phyloP scores from a whole-genome alignment of 2,888 invertebrate species.

The Chrysotoxum bicinctum region DNA sequence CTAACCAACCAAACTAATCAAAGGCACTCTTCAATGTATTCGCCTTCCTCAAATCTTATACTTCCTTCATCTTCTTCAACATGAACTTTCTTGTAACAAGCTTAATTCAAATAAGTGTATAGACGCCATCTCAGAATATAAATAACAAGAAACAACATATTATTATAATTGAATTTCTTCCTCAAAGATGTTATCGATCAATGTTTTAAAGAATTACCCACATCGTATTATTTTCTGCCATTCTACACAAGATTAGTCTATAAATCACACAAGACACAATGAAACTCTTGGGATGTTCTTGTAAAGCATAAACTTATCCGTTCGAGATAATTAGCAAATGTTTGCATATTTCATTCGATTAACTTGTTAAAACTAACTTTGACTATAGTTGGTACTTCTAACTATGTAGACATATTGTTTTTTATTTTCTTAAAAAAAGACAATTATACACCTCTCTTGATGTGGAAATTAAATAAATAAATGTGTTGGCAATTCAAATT shows the following conservation, averaged over 20 bases:
- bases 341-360: conserved; percentile 43
- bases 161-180: conserved; percentile 17
- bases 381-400: not conserved
- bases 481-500: conserved; percentile 39
- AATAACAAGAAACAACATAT: not conserved
- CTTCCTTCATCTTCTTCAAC: not conserved
- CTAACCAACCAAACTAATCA: too few species aligned
- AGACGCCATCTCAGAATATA: not conserved
- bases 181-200: conserved; percentile 11
- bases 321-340: conserved; percentile 39
- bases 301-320: conserved; percentile 18
- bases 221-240: conserved; percentile 23
- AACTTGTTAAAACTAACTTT: conserved; percentile 35
- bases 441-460: not conserved
- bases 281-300: conserved; percentile 23
- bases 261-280: conserved; percentile 35
- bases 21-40: too few species aligned
- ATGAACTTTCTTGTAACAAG: not conserved
- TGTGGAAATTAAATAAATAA: conserved; percentile 28
- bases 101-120: not conserved
- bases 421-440: not conserved
- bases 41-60: not conserved
- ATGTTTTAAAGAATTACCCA: conserved; percentile 14
- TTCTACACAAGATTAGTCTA: conserved; percentile 35
- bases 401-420: conserved; percentile 4